These are phyloP conservation scores for Nymphalis urticae DNA, from an alignment of 2,888 invertebrate species.

Conservation along the genomic window DNA sequence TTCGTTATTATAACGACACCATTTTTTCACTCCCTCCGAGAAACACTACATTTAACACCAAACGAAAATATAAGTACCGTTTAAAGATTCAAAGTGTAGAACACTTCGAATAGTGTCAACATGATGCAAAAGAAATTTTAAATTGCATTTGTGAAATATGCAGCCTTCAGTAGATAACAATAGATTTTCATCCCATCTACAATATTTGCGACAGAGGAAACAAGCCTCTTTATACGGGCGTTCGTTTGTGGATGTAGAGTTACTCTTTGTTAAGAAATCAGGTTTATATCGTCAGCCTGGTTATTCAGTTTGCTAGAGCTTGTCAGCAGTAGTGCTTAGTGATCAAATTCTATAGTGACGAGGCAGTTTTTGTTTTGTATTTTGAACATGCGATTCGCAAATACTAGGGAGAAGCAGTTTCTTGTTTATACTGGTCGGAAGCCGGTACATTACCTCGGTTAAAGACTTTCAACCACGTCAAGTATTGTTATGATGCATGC, in stretches of 20 bases:
- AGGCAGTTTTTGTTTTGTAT: too few relatives aligned
- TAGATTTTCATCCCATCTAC: constrained; percentile 39
- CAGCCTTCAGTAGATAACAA: constrained; percentile 34
- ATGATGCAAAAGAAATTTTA: constrained; percentile 23
- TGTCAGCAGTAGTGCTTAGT: too few relatives aligned
- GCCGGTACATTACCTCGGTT: too few relatives aligned
- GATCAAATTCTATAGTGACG: too few relatives aligned
- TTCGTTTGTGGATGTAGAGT: constrained; percentile 35
- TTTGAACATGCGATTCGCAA: too few relatives aligned
- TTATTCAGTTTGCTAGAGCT: background rate
- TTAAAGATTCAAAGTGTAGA: constrained; percentile 27
- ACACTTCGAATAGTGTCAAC: constrained; percentile 19
- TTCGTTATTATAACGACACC: background rate
- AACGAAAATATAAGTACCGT: constrained; percentile 18
- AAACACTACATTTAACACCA: constrained; percentile 10
- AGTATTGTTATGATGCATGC: too few relatives aligned
- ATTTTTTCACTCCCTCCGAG: constrained; percentile 9
- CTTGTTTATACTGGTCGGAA: too few relatives aligned
- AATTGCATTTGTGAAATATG: constrained; percentile 34
- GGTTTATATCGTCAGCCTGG: constrained; percentile 19
- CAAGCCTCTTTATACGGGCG: constrained; percentile 36
- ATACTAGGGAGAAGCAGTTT: too few relatives aligned
- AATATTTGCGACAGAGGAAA: constrained; percentile 35
- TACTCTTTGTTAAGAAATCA: constrained; percentile 31
- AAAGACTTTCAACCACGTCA: too few relatives aligned